Evolutionary conservation across 2,888 invertebrate genomes (phyloP), one percentile per base, ranked within the genome.

Genomic region (Drosophila kanekoi): DNA sequence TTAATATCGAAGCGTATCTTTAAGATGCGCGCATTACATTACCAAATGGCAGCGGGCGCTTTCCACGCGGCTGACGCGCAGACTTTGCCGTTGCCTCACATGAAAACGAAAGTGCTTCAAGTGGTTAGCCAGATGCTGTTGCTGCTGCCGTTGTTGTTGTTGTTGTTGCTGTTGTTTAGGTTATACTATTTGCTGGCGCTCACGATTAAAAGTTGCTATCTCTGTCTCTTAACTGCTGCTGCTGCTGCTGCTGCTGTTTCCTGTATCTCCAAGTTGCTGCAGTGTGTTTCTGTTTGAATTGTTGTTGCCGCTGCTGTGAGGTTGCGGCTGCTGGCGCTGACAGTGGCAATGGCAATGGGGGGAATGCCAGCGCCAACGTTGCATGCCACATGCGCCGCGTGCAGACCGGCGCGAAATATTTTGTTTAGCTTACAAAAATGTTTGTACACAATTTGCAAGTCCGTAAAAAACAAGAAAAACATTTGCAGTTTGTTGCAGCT

Each of bases 31-130:
- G 82, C 86, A 77, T 86, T 80, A 70, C 83, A 83, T 83, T 86
- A 80, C 86, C 80, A 72, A 72, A 66, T 38, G 68, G 59, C 78
- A 69, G 60, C 72, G 63, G 71, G 65, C 84, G 83, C 89, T 88
- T 85, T 89, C 87, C 84, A 89, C 59, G 66, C 79, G 71, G 63
- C 78, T 78, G 84, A 56, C 66, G 64, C 49, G 58, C 58, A 49
- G 53, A 48, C 63, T 62, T 53, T 59, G 68, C 49, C 62, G 60
- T 71, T 73, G 89, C 80, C 84, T 86, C 77, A 72, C 84, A 90
- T 82, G 91, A 91, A 91, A 91, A 90, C 90, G 91, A 91, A 91
- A 91, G 90, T 88, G 87, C 78, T 81, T 77, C 82, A 85, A 85
- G 85, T 87, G 79, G 79, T 81, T 81, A 38, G 73, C 85, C 79